These are phyloP conservation scores for Glyphotaelius pellucidus DNA, from an alignment of 2,888 invertebrate species.

Conservation along the genomic window DNA sequence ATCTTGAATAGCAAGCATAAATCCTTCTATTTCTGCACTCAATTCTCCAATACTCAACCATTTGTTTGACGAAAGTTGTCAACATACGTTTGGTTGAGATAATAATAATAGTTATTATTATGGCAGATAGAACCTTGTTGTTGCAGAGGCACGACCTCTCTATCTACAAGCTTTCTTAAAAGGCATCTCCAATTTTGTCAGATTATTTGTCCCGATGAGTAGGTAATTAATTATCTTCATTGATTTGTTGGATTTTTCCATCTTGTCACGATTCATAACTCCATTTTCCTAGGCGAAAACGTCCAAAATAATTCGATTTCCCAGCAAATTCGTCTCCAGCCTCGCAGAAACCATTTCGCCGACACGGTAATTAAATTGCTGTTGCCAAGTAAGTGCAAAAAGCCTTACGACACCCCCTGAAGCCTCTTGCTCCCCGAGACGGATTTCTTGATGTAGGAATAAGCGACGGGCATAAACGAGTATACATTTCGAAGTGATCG, in stretches of 20 bases:
- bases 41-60: too few relatives aligned
- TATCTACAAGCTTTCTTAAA: too few relatives aligned
- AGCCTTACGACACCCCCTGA: slow-evolving; percentile 1
- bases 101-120: too few relatives aligned
- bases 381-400: slow-evolving; percentile 24
- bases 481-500: not conserved
- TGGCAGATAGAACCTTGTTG: too few relatives aligned
- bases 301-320: slow-evolving; percentile 34
- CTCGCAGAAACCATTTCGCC: slow-evolving; percentile 33
- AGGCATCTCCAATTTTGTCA: not conserved
- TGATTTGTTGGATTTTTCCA: not conserved
- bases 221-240: not conserved
- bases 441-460: not conserved
- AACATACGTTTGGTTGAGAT: too few relatives aligned
- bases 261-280: slow-evolving; percentile 2
- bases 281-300: slow-evolving; percentile 17
- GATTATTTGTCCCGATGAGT: not conserved
- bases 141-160: too few relatives aligned
- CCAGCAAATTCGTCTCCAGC: slow-evolving; percentile 16
- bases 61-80: too few relatives aligned
- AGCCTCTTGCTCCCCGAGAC: not conserved
- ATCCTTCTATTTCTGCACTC: too few relatives aligned
- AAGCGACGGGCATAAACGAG: not conserved
- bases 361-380: slow-evolving; percentile 32
- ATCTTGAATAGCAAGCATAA: too few relatives aligned